Conservation (phyloP, 2,888 invertebrate species). For the Eupithecia subfuscata region DNA sequence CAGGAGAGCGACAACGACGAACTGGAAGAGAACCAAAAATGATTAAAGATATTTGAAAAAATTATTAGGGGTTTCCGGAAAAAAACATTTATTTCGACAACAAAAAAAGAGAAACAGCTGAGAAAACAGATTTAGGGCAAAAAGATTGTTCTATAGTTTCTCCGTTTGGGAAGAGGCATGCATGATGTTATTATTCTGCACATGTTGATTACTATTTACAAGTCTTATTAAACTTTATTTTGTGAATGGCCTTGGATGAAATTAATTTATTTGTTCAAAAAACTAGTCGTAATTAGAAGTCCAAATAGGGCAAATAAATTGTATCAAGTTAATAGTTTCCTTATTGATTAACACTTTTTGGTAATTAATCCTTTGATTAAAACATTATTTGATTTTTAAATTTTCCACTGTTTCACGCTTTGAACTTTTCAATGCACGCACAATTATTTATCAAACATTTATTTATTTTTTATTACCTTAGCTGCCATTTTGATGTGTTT, state of each 20-base stretch:
- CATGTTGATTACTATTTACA: neutral
- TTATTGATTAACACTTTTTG: constrained; percentile 28
- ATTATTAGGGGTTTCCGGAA: too few species aligned
- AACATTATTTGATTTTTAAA: neutral
- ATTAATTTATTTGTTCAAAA: constrained; percentile 17
- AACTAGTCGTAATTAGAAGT: constrained; percentile 21
- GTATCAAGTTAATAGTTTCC: constrained; percentile 18
- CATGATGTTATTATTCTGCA: neutral
- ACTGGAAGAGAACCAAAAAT: constrained; percentile 53
- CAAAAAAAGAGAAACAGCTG: too few species aligned
- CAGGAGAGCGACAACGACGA: constrained; percentile 74
- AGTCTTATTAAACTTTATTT: constrained; percentile 7
- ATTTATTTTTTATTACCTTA: constrained; percentile 65
- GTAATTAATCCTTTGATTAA: constrained; percentile 21
- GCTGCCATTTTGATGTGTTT: constrained; percentile 79
- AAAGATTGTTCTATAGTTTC: neutral
- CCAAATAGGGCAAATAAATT: constrained; percentile 21
- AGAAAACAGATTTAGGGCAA: neutral
- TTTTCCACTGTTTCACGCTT: neutral
- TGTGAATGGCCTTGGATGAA: constrained; percentile 15
- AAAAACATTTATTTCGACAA: neutral
- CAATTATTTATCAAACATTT: neutral
- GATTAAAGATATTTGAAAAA: neutral
- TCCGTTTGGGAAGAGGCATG: neutral
- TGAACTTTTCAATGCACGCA: constrained; percentile 6